Evolutionary conservation across 2,113 vertebrate genomes (phyloP), one percentile per base, ranked within the genome.

Genomic region (Hippopotamus amphibius): DNA sequence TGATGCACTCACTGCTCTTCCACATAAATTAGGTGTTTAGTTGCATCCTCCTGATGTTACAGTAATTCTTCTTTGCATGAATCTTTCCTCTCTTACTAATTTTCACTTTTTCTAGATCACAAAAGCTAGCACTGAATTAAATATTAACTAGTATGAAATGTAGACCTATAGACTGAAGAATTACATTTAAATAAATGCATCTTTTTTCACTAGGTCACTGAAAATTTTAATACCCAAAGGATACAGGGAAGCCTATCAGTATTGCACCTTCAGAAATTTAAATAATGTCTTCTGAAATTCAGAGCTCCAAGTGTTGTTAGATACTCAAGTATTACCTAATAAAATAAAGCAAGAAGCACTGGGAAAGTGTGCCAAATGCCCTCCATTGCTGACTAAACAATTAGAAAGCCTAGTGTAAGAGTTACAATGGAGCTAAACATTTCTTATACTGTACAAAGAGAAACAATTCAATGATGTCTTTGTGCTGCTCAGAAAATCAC

Each of bases 391-490:
- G 43, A 85, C 13, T 12, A 15, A 93, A 88, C 92, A 92, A 88
- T 81, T 77, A 85, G 68, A 95, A 93, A 77, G 63, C 26, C 69
- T 68, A 24, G 82, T 79, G 63, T 66, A 37, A 65, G 57, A 93
- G 46, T 30, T 69, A 93, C 82, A 95, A 83, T 19, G 79, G 66
- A 94, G 46, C 79, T 57, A 88, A 93, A 71, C 89, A 72, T 48
- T 94, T 85, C 86, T 66, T 85, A 4, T 24, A 21, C 30, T 59
- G 22, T 26, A 66, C 72, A 80, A 87, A 93, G 68, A 92, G 82
- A 94, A 91, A 93, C 28, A 93, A 92, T 87, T 95, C 93, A 97
- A 82, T 90, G 88, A 59, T 55, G 80, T 86, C 89, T 97, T 97
- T 97, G 96, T 96, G 86, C 69, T 59, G 30, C 83, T 89, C 82